A percentile compares a stretch with the other conserved stretches of the same genome.
Evolutionary conservation across 1,140 invertebrate species (phyloP).

Genomic region (Pogonus chalceus): DNA sequence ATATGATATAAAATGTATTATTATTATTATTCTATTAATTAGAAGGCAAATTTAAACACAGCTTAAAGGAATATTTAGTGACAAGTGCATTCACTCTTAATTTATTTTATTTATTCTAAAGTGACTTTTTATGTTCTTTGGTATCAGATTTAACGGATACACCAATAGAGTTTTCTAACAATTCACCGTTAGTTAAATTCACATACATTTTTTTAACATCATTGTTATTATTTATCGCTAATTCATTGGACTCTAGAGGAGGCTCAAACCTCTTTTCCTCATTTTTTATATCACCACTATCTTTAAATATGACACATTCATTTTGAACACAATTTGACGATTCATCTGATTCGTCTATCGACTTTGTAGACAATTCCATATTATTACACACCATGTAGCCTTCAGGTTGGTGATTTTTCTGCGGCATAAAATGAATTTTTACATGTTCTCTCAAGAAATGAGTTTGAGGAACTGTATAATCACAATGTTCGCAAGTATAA

Average conservation of each 20-base stretch:
- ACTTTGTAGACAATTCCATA: slow-evolving; percentile 33
- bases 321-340: slow-evolving; percentile 27
- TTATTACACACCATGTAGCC: slow-evolving; percentile 47
- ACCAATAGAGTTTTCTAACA: slow-evolving; percentile 13
- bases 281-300: slow-evolving; percentile 36
- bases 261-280: slow-evolving; percentile 22
- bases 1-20: neutral
- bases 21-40: neutral
- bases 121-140: slow-evolving; percentile 3
- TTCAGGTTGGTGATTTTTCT: slow-evolving; percentile 48
- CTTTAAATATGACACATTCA: slow-evolving; percentile 31
- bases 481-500: slow-evolving; percentile 71
- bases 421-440: slow-evolving; percentile 62
- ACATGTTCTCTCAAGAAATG: slow-evolving; percentile 71
- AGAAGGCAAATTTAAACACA: slow-evolving; percentile 1
- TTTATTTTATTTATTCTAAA: neutral
- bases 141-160: neutral
- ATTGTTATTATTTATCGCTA: slow-evolving; percentile 28
- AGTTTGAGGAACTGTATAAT: slow-evolving; percentile 67
- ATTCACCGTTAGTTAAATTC: slow-evolving; percentile 45
- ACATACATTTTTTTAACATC: slow-evolving; percentile 41
- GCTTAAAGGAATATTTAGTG: neutral
- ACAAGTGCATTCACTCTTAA: neutral
- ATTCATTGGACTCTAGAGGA: slow-evolving; percentile 18
- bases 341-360: slow-evolving; percentile 28